Evolutionary conservation across 2,797 vertebrate species (phyloP).

Genomic region (Onychomys arenicola): DNA sequence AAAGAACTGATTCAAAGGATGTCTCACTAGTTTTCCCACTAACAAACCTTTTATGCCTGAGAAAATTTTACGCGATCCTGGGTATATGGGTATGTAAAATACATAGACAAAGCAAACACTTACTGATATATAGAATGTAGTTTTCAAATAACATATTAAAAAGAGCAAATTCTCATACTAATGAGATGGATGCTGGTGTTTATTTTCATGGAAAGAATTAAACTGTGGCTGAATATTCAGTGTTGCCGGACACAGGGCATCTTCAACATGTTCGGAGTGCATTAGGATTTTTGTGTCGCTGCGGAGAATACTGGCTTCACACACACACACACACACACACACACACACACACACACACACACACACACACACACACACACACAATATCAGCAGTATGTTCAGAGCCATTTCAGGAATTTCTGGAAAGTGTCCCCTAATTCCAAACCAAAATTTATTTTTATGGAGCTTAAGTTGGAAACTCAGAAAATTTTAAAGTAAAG

Average conservation of each 20-base stretch:
- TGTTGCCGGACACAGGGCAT: neutral
- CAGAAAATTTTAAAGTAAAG: neutral
- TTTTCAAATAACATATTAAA: neutral
- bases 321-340: too few species aligned
- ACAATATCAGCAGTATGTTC: neutral
- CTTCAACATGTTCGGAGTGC: neutral
- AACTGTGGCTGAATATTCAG: neutral
- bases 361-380: neutral
- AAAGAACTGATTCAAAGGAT: neutral
- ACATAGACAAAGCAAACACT: neutral
- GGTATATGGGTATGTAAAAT: neutral
- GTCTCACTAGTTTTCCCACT: neutral
- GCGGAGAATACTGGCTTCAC: neutral
- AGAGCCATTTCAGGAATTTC: neutral
- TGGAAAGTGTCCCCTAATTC: neutral
- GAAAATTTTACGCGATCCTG: neutral
- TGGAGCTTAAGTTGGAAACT: neutral
- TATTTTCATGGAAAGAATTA: neutral
- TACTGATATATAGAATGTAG: neutral
- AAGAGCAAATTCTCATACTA: neutral
- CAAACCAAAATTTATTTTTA: slow-evolving; percentile 16
- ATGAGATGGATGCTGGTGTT: neutral
- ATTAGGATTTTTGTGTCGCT: neutral
- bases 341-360: too few species aligned
- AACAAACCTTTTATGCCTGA: neutral